Conservation (phyloP, 2,797 vertebrate genomes). For the Thaleichthys pacificus region DNA sequence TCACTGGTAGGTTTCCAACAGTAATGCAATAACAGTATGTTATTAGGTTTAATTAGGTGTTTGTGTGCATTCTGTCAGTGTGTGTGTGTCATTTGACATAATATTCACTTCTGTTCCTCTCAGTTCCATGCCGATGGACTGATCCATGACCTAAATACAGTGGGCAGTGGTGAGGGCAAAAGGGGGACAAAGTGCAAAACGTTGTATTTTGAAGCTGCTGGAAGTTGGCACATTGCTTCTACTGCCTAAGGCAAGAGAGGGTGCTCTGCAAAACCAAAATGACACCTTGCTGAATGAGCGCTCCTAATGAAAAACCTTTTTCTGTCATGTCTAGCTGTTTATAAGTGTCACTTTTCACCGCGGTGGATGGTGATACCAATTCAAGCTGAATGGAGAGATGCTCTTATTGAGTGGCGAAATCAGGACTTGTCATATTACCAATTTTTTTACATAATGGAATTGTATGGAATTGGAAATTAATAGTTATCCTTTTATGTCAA, state of each 20-base stretch:
- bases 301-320: neutral
- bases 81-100: neutral
- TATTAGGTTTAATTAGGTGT: neutral
- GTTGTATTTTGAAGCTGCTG: conserved; percentile 26
- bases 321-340: neutral
- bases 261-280: conserved; percentile 14
- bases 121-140: neutral
- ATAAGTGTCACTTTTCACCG: neutral
- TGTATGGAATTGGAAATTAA: no score
- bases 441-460: no score
- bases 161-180: neutral
- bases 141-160: neutral
- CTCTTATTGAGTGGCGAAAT: neutral
- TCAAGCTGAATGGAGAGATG: neutral
- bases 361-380: neutral
- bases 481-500: no score
- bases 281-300: conserved; percentile 22
- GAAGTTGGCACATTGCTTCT: conserved; percentile 25
- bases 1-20: neutral
- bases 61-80: neutral
- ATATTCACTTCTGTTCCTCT: neutral
- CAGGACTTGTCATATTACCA: neutral
- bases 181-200: neutral
- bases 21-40: no score
- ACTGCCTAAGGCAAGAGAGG: conserved; percentile 12